Evolutionary conservation across 2,113 vertebrate genomes (phyloP), one percentile per base, ranked within the genome.

Genomic region (Psittacus erithacus): DNA sequence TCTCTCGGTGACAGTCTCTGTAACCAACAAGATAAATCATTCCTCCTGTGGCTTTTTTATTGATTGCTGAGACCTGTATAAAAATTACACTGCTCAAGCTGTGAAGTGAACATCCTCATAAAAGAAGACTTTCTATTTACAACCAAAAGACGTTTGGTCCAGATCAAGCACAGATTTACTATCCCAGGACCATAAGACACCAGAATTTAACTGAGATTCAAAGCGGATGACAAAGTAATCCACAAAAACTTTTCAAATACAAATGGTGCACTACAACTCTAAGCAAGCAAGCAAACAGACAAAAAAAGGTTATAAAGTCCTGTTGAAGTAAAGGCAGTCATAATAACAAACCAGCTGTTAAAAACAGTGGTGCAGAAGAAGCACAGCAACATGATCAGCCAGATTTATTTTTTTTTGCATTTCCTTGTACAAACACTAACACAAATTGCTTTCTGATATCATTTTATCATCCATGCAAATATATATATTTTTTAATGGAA

Each of bases 11-110:
- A 99, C 98, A 98, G 98, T 96, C 98, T 98, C 98, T 98, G 98
- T 98, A 98, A 98, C 98, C 98, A 98, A 98, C 97, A 98, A 98
- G 98, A 99, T 99, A 99, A 99, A 99, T 99, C 98, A 98, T 98
- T 98, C 97, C 98, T 98, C 98, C 98, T 96, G 97, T 98, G 98
- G 97, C 98, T 98, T 98, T 98, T 98, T 97, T 98, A 99, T 99
- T 98, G 98, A 99, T 98, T 98, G 98, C 96, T 97, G 96, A 97
- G 97, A 98, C 98, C 98, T 98, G 98, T 98, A 98, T 98, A 98
- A 98, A 98, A 98, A 98, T 98, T 98, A 98, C 97, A 97, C 97
- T 90, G 97, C 93, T 98, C 98, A 96, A 97, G 98, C 98, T 97
- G 98, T 94, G 97, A 97, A 97, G 97, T 97, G 98, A 98, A 98